Evolutionary conservation across 2,888 invertebrate genomes (phyloP).

Genomic region (Phymatocera aterrima): DNA sequence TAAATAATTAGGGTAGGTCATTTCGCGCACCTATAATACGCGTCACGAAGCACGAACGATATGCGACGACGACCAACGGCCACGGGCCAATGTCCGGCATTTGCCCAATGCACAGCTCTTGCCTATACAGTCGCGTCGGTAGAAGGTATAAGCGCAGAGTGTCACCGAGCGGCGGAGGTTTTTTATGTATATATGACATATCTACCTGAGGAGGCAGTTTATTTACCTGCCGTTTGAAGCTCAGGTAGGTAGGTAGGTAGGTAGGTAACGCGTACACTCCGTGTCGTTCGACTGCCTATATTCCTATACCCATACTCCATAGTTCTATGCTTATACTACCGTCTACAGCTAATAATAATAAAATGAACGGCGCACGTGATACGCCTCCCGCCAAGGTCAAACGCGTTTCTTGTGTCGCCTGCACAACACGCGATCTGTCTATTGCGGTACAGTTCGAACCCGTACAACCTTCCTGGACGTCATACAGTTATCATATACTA

Average conservation of each 20-base stretch:
- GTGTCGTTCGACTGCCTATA: neutral
- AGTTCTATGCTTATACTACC: no score
- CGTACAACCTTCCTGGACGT: no score
- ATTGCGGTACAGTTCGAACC: no score
- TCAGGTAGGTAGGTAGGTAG: neutral
- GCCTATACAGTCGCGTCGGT: neutral
- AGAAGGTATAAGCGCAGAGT: neutral
- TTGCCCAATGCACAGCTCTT: no score
- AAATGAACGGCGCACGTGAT: slow-evolving; percentile 10
- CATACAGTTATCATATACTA: no score
- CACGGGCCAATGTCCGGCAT: neutral
- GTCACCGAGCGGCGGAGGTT: no score
- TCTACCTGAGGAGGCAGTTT: neutral
- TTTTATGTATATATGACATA: no score
- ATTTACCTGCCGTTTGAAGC: slow-evolving; percentile 11
- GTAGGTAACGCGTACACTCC: neutral
- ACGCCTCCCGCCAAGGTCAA: slow-evolving; percentile 4
- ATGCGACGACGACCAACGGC: no score
- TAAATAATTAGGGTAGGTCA: slow-evolving; percentile 18
- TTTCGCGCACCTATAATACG: neutral
- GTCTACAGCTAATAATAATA: no score
- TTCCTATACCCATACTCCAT: no score
- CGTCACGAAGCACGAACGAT: no score
- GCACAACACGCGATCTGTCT: neutral
- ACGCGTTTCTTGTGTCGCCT: neutral